Percentiles rank a stretch among this genome's conserved stretches.
Conservation (phyloP, 1,140 invertebrate species). For the Odontomachus brunneus region DNA sequence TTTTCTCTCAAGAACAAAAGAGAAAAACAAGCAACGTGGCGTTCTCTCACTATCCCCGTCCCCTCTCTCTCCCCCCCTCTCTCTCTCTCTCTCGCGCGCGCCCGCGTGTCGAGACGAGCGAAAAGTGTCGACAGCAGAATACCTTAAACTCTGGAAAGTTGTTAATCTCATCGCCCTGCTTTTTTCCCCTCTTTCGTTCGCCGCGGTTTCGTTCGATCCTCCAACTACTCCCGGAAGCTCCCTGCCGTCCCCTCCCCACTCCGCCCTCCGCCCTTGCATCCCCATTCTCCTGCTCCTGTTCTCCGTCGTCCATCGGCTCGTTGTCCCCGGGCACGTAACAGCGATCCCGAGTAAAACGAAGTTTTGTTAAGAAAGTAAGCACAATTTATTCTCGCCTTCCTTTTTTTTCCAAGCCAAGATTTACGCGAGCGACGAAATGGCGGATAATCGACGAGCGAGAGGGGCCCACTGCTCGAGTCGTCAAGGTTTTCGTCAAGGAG, state of each 20-base stretch:
- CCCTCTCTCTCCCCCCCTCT: background rate
- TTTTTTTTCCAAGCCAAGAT: conserved; percentile 11
- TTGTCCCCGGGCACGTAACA: conserved; percentile 48
- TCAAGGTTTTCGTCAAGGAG: no score
- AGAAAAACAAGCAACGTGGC: conserved; percentile 39
- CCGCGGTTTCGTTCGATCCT: conserved; percentile 52
- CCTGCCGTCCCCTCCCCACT: conserved; percentile 30
- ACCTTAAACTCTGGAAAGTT: conserved; percentile 59
- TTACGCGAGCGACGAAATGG: no score
- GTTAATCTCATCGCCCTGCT: conserved; percentile 60
- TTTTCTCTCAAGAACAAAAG: conserved; percentile 54
- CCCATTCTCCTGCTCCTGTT: conserved; percentile 15
- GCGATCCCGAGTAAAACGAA: conserved; percentile 47
- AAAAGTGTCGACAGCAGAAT: conserved; percentile 59
- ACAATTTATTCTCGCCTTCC: conserved; percentile 54
- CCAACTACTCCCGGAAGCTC: conserved; percentile 39
- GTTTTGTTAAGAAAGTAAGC: conserved; percentile 62
- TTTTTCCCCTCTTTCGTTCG: conserved; percentile 25
- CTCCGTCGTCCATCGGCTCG: conserved; percentile 24
- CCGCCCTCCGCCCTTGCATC: background rate
- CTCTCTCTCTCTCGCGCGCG: background rate
- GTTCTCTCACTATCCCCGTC: background rate
- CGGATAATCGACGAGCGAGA: no score
- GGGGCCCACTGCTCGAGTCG: no score
- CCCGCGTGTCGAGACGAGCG: conserved; percentile 30